These are phyloP conservation scores for Anguilla pacifica DNA, from an alignment of 2,797 vertebrate species.

Conservation along the genomic window DNA sequence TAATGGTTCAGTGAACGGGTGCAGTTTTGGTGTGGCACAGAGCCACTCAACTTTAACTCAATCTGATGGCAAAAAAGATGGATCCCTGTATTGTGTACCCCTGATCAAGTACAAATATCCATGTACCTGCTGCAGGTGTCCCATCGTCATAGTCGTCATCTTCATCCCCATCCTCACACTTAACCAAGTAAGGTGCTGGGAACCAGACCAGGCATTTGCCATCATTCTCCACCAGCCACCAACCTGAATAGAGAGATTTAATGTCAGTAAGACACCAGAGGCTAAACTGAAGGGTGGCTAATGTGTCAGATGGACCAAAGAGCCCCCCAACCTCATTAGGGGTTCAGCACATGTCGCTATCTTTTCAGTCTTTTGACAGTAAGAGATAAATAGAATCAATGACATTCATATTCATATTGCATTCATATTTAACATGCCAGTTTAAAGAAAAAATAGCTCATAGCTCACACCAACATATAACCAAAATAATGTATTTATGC, in stretches of 20 bases:
- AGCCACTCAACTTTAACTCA: neutral
- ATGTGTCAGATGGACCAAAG: neutral
- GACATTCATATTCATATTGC: neutral
- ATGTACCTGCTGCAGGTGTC: conserved; percentile 59
- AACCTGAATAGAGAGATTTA: conserved; percentile 70
- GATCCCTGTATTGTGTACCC: neutral
- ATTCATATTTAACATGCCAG: neutral
- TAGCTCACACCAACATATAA: neutral
- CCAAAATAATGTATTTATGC: neutral
- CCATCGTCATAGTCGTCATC: conserved; percentile 36
- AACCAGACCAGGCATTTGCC: conserved; percentile 85
- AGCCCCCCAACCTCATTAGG: neutral
- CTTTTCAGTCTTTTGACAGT: neutral
- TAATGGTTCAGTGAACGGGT: neutral
- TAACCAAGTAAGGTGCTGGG: conserved; percentile 84
- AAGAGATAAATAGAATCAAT: neutral
- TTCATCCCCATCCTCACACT: conserved; percentile 52
- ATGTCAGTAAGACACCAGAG: neutral
- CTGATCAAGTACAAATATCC: neutral
- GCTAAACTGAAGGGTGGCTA: neutral
- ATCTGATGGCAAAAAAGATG: neutral
- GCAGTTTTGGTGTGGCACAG: neutral
- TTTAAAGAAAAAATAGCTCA: neutral
- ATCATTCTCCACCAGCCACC: conserved; percentile 92
- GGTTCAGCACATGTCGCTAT: neutral